Evolutionary conservation across 2,888 invertebrate genomes (phyloP), one percentile per base, ranked within the genome.

Genomic region (Nemapogon koenigi): DNA sequence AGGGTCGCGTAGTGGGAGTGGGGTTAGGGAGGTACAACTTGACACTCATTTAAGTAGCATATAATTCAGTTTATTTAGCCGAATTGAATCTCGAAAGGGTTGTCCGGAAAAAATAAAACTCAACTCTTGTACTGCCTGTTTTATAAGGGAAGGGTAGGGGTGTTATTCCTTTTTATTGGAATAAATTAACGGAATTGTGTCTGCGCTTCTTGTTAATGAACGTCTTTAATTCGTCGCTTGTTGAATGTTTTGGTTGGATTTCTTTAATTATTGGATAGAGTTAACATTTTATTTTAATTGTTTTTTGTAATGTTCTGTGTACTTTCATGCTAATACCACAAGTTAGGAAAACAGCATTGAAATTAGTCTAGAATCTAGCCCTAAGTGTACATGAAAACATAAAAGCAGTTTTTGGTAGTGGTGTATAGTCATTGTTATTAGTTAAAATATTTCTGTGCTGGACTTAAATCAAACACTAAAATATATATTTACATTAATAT

Each of bases 31-130:
- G 39, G 65, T 59, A 59, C 46, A 56, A 57, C 70, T 67, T 71
- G 82, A 83, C 84, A 83, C 83, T 83, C 81, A 81, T 83, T 83
- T 84, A 84, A 84, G 83, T 83, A 84, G 83, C 82, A 83, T 81
- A 83, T 84, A 84, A 84, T 84, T 84, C 82, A 83, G 83, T 84
- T 84, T 83, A 72, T 76, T 78, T 76, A 71, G 63, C 55, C 64
- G 63, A 75, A 75, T 75, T 69, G 59, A 66, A 72, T 67, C 62
- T 53, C 50, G 17, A 42, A 41, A 35, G 38, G 38, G 33, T 38
- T 18, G 32, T 16, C 22, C 32, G 39, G 42, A 43, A 43, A 33
- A 41, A 38, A 35, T 37, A 35, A 36, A 38, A 40, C 40, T 40
- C 22, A 45, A 49, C 51, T 50, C 44, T 50, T 18, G 16, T 27